Conservation (phyloP, 2,113 vertebrate genomes). For the Chitala chitala region DNA sequence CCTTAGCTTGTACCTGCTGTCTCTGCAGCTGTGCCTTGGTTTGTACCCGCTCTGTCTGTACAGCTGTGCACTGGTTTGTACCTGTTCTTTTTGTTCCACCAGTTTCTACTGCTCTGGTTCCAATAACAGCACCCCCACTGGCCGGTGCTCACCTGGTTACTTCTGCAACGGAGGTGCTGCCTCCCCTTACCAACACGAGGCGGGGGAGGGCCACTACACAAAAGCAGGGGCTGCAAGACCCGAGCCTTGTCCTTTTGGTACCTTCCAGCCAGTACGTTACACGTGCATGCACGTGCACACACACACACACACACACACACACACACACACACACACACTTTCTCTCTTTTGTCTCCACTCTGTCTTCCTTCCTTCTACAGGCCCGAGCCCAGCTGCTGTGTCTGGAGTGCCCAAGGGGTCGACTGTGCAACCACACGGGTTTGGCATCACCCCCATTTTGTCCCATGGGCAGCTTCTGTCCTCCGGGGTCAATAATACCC, state of each 20-base stretch:
- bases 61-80: too few relatives aligned
- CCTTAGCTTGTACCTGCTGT: too few relatives aligned
- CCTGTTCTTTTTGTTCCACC: conserved; percentile 8
- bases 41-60: too few relatives aligned
- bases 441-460: conserved; percentile 60
- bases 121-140: conserved; percentile 63
- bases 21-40: too few relatives aligned
- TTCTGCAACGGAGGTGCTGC: conserved; percentile 71
- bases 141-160: conserved; percentile 71
- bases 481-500: conserved; percentile 52
- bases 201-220: conserved; percentile 66
- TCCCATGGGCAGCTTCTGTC: conserved; percentile 77
- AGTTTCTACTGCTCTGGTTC: conserved; percentile 70
- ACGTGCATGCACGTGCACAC: neutral
- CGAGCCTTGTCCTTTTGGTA: conserved; percentile 68
- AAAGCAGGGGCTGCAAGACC: conserved; percentile 60
- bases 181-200: conserved; percentile 64
- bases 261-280: conserved; percentile 72
- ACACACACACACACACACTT: neutral
- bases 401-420: conserved; percentile 65
- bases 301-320: too few relatives aligned
- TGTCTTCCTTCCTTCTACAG: conserved; percentile 45
- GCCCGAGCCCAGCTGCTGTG: conserved; percentile 60
- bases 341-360: neutral
- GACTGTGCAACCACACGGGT: conserved; percentile 70